Evolutionary conservation across 2,113 vertebrate species (phyloP).

Genomic region (Gobiocypris rarus): DNA sequence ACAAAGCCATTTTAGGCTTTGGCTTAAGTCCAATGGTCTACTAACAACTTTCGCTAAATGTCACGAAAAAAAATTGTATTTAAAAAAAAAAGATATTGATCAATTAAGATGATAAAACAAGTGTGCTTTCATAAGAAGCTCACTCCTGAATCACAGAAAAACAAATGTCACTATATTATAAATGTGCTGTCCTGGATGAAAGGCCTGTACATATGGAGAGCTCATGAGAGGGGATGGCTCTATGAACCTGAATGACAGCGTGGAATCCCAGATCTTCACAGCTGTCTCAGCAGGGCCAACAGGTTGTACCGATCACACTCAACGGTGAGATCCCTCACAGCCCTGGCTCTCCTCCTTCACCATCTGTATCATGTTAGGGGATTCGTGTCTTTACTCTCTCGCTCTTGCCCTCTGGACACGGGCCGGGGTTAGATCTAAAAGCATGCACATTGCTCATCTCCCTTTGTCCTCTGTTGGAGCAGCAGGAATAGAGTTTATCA

Average conservation of each 20-base stretch:
- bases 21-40: too few species aligned
- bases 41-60: background rate
- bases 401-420: conserved; percentile 32
- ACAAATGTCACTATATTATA: background rate
- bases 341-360: conserved; percentile 30
- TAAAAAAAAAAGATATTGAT: too few species aligned
- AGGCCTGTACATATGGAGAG: conserved; percentile 32
- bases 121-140: background rate
- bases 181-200: conserved; percentile 35
- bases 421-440: conserved; percentile 45
- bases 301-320: conserved; percentile 55
- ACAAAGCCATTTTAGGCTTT: background rate
- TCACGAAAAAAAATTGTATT: too few species aligned
- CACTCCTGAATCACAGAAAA: background rate
- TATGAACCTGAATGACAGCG: conserved; percentile 45
- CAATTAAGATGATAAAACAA: background rate
- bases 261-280: conserved; percentile 49
- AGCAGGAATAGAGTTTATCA: too few species aligned
- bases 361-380: conserved; percentile 55
- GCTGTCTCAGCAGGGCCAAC: conserved; percentile 39
- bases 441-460: conserved; percentile 46
- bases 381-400: conserved; percentile 44
- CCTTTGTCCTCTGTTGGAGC: conserved; percentile 12
- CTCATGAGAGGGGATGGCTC: conserved; percentile 41
- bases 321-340: conserved; percentile 48